These are phyloP conservation scores for Heliconius congener DNA, from an alignment of 1,140 invertebrate species.

Conservation along the genomic window DNA sequence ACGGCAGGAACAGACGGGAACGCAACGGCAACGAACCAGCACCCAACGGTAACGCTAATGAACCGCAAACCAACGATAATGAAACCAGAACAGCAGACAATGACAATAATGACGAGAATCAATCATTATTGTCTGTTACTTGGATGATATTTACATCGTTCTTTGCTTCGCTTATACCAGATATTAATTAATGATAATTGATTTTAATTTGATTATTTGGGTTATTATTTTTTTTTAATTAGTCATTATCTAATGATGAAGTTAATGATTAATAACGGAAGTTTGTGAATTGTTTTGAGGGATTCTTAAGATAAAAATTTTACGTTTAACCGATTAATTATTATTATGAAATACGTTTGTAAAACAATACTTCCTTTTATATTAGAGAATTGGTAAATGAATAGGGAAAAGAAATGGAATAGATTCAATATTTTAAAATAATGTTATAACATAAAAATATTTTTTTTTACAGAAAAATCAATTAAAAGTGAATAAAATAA, in stretches of 20 bases:
- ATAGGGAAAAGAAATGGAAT: no score
- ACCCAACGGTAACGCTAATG: conserved; percentile 46
- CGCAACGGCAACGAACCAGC: conserved; percentile 25
- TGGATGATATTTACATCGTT: conserved; percentile 90
- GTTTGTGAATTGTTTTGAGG: not conserved
- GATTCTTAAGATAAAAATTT: not conserved
- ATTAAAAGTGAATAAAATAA: no score
- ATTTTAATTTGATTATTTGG: not conserved
- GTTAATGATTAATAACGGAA: not conserved
- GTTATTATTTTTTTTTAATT: not conserved
- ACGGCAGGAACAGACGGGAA: conserved; percentile 25
- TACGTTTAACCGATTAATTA: not conserved
- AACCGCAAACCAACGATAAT: conserved; percentile 27
- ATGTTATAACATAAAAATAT: no score
- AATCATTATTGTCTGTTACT: conserved; percentile 84
- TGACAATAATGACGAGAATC: conserved; percentile 65
- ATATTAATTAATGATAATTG: conserved; percentile 70
- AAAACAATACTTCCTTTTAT: not conserved
- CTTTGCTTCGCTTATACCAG: conserved; percentile 89
- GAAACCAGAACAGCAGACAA: conserved; percentile 26
- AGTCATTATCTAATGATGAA: not conserved
- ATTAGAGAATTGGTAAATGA: no score
- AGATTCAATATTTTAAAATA: no score
- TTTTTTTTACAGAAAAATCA: no score
- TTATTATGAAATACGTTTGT: not conserved